Conservation (phyloP, 2,113 vertebrate genomes). For the Oenanthe oenanthe region DNA sequence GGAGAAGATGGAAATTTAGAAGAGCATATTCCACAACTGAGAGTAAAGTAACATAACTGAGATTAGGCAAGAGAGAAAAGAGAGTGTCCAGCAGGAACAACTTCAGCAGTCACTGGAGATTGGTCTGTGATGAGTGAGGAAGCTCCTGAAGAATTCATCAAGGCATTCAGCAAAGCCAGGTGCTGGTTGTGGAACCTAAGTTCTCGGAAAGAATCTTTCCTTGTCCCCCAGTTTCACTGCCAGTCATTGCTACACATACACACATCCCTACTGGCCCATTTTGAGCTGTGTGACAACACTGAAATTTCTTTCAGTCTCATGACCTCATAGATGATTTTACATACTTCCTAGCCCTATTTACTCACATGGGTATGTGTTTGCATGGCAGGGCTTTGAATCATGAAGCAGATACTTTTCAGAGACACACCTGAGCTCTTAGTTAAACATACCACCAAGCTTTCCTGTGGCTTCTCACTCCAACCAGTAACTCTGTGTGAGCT, state of each 20-base stretch:
- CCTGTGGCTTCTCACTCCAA: neutral
- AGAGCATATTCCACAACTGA: neutral
- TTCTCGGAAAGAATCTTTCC: fast-evolving
- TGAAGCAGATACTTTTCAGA: neutral
- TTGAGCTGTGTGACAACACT: neutral
- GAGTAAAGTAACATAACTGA: neutral
- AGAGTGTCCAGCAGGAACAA: neutral
- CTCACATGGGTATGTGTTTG: neutral
- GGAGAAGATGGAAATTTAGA: neutral
- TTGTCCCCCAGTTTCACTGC: neutral
- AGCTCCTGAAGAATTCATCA: neutral
- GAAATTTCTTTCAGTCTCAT: neutral
- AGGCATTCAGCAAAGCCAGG: neutral
- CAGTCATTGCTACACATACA: neutral
- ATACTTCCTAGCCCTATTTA: neutral
- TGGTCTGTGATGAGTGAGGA: neutral
- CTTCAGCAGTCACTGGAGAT: neutral
- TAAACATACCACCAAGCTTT: fast-evolving
- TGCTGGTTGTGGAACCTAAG: neutral
- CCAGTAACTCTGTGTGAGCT: neutral
- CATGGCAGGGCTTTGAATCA: neutral
- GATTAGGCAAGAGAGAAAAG: neutral
- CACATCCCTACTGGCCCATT: neutral
- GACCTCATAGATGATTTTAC: neutral
- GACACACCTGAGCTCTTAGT: neutral